Evolutionary conservation across 2,797 vertebrate genomes (phyloP).

Genomic region (Vespertilio murinus): DNA sequence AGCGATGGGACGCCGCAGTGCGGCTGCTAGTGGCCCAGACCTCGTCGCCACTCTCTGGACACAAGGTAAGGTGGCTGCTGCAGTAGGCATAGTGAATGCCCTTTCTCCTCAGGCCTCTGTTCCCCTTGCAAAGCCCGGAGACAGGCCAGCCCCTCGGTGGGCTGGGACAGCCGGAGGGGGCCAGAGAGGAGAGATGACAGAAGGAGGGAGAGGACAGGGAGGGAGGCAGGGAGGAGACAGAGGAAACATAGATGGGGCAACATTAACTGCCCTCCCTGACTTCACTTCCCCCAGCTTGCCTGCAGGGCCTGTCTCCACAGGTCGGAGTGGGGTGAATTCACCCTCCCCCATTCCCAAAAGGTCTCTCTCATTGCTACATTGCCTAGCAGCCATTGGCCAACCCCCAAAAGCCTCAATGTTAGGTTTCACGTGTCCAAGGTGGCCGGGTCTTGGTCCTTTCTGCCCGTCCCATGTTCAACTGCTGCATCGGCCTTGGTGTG

Average conservation of each 20-base stretch:
- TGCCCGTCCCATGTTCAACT: fast-evolving
- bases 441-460: neutral
- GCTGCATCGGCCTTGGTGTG: fast-evolving
- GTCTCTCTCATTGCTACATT: fast-evolving
- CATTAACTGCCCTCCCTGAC: neutral
- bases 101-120: neutral
- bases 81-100: fast-evolving
- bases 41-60: slow-evolving; percentile 70
- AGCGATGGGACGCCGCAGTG: slow-evolving; percentile 89
- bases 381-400: fast-evolving
- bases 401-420: fast-evolving
- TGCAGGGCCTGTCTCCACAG: fast-evolving
- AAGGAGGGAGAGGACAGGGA: fast-evolving
- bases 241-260: neutral
- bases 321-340: neutral
- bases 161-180: neutral
- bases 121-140: neutral
- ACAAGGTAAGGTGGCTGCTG: slow-evolving; percentile 77
- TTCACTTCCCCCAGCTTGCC: neutral
- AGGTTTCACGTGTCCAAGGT: fast-evolving
- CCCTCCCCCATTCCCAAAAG: neutral
- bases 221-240: fast-evolving
- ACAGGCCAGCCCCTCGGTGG: fast-evolving
- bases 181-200: fast-evolving
- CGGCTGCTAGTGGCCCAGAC: slow-evolving; percentile 87